phyloP scores from a whole-genome alignment of 2,113 vertebrate genomes.

The Melozone crissalis region DNA sequence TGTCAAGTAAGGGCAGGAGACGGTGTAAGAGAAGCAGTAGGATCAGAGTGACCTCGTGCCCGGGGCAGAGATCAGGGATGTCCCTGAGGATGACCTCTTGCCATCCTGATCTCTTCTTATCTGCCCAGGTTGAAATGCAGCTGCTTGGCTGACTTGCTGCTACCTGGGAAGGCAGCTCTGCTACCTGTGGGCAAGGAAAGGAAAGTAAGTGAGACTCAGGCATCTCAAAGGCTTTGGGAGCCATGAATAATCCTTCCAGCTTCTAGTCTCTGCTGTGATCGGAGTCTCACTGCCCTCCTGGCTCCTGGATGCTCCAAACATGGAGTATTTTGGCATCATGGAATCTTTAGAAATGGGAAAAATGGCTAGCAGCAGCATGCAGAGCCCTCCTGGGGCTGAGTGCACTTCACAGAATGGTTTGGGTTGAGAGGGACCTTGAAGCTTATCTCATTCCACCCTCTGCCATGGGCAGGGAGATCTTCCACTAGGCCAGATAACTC shows the following conservation, averaged over 20 bases:
- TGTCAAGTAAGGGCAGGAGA: slow-evolving; percentile 10
- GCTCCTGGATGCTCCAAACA: background rate
- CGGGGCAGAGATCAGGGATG: background rate
- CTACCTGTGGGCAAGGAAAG: background rate
- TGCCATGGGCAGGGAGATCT: background rate
- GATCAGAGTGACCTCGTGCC: background rate
- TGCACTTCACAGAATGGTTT: background rate
- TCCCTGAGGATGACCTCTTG: slow-evolving; percentile 30
- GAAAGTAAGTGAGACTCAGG: background rate
- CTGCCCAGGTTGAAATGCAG: slow-evolving; percentile 14
- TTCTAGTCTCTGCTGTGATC: background rate
- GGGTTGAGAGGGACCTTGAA: background rate
- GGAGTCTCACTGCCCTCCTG: background rate
- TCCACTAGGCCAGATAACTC: background rate
- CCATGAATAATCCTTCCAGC: background rate
- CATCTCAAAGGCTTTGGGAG: background rate
- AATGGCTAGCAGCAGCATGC: background rate
- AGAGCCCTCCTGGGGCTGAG: background rate
- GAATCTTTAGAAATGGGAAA: background rate
- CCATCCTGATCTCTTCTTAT: slow-evolving; percentile 43
- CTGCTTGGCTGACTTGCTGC: background rate
- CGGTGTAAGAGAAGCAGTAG: background rate
- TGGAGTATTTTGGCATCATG: background rate
- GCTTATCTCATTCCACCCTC: background rate
- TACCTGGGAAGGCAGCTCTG: background rate